Evolutionary conservation across 35 echinoderm and acorn worm genomes (phyloP), one percentile per base, ranked within the genome.

Genomic region (Lytechinus variegatus): DNA sequence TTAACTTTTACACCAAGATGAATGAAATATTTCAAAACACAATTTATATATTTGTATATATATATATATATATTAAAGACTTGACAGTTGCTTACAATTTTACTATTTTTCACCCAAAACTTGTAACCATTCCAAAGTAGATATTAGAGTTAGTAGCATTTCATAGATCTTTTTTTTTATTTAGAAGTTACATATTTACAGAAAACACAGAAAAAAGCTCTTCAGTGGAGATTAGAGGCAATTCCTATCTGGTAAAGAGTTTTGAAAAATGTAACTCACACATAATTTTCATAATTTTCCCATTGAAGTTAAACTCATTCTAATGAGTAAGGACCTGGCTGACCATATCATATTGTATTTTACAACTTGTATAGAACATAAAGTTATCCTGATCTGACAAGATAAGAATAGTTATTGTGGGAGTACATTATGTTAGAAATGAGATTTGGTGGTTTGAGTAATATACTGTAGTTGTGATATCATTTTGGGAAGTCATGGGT

Each of bases 71-170:
- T 60, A 60, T 60, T 12, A 7, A 60, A 10, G 16, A 60, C 33
- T 60, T 6, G 16, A n/a, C n/a, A 79, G 7, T 58, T 13, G 56
- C 56, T 58, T 79, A 79, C 19, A 79, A 24, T 79, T 79, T 79
- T 79, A 79, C 66, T 79, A 79, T 79, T 79, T 79, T 24, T 79
- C 66, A 79, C 66, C 66, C 66, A 79, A 79, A 79, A 79, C 66
- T 79, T 79, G n/a, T 79, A 79, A 24, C 66, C 66, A 79, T 79
- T 79, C 66, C 66, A 79, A 79, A 79, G 66, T 79, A 79, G 66
- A 79, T 79, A 79, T 79, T 79, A 79, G 66, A 79, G 1, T 44
- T 44, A 27, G 66, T 79, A 79, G 66, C 66, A 79, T 79, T 79
- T 79, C 66, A 19, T 79, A 79, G 66, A 24, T 5, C n/a, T 79